Evolutionary conservation across 2,888 invertebrate genomes (phyloP).

Genomic region (Villa cingulata): DNA sequence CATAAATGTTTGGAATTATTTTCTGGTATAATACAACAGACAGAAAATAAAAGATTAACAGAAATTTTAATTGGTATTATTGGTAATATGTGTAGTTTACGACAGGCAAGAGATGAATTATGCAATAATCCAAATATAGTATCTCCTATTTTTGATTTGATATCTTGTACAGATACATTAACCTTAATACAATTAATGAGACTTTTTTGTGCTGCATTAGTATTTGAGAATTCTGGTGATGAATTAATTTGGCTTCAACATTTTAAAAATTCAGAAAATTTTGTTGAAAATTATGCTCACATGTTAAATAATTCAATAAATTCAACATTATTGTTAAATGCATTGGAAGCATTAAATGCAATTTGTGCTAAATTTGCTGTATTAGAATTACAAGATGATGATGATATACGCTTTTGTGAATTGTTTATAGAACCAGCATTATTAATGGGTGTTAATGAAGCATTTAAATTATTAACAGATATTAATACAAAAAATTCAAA

Average conservation of each 20-base stretch:
- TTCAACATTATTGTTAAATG: slow-evolving; percentile 42
- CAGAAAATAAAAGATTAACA: slow-evolving; percentile 48
- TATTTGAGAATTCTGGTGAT: slow-evolving; percentile 37
- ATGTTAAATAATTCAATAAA: slow-evolving; percentile 63
- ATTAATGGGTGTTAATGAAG: slow-evolving; percentile 29
- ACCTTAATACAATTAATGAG: slow-evolving; percentile 61
- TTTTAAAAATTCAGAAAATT: slow-evolving; percentile 37
- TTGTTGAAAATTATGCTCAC: slow-evolving; percentile 49
- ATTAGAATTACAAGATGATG: slow-evolving; percentile 17
- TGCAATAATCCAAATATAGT: slow-evolving; percentile 45
- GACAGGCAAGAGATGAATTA: slow-evolving; percentile 43
- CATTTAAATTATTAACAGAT: slow-evolving; percentile 26
- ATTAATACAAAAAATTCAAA: neutral
- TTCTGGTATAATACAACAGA: slow-evolving; percentile 42
- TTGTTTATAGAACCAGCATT: slow-evolving; percentile 28
- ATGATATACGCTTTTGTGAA: slow-evolving; percentile 20
- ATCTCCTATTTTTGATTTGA: slow-evolving; percentile 41
- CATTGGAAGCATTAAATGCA: slow-evolving; percentile 47
- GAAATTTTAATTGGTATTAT: slow-evolving; percentile 76
- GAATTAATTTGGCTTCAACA: slow-evolving; percentile 38
- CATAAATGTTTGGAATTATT: slow-evolving; percentile 48
- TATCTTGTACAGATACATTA: slow-evolving; percentile 52
- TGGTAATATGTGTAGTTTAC: slow-evolving; percentile 66
- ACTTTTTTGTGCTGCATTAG: slow-evolving; percentile 43
- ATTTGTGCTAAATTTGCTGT: slow-evolving; percentile 37